Percentiles rank a stretch among this genome's conserved stretches.
Conservation (phyloP, 2,888 invertebrate species). For the Parapristionchus giblindavisi region DNA sequence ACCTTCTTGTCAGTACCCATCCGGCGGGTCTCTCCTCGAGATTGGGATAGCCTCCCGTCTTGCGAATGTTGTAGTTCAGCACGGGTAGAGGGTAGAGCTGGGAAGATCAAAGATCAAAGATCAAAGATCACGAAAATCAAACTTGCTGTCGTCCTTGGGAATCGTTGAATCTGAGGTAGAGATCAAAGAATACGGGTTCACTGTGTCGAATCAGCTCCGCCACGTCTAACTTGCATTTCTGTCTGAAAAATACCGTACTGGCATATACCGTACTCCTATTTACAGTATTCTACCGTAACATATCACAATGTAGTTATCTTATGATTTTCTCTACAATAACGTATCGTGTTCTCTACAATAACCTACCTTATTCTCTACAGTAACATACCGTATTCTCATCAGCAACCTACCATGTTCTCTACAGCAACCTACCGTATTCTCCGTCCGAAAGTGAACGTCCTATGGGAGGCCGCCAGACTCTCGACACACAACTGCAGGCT, state of each 20-base stretch:
- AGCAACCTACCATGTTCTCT: no score
- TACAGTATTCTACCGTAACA: no score
- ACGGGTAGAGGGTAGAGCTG: conserved; percentile 75
- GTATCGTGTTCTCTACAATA: no score
- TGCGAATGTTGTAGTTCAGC: conserved; percentile 73
- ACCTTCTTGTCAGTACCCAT: conserved; percentile 66
- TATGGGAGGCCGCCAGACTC: neutral
- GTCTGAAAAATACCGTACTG: conserved; percentile 52
- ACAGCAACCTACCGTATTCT: conserved; percentile 64
- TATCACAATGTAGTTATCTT: no score
- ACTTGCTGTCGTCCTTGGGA: conserved; percentile 36
- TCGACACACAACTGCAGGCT: conserved; percentile 70
- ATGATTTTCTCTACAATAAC: no score
- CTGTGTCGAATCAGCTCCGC: conserved; percentile 41
- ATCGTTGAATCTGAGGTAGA: conserved; percentile 73
- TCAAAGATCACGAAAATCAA: conserved; percentile 74
- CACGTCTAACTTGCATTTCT: conserved; percentile 46
- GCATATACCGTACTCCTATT: no score
- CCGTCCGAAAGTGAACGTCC: conserved; percentile 30
- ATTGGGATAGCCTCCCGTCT: conserved; percentile 64
- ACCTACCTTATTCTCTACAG: neutral
- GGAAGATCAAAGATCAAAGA: neutral
- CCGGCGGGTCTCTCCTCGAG: conserved; percentile 44
- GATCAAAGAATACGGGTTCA: conserved; percentile 72
- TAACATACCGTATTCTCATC: conserved; percentile 31